Evolutionary conservation across 1,140 invertebrate species (phyloP).

Genomic region (Drosophila sulfurigaster): DNA sequence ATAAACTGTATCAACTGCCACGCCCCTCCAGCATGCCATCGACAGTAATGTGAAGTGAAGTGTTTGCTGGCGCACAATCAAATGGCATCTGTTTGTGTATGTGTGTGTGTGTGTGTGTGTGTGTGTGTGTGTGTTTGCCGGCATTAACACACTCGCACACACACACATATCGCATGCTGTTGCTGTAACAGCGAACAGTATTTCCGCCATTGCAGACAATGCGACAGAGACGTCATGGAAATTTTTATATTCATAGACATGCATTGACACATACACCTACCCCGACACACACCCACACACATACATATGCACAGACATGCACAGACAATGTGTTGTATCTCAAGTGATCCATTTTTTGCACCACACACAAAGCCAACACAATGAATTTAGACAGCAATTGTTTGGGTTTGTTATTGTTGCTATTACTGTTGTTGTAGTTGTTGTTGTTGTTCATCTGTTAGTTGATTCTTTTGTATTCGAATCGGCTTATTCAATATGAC

Average conservation of each 20-base stretch:
- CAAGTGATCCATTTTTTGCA: constrained; percentile 66
- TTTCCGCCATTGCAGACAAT: constrained; percentile 69
- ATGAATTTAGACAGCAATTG: constrained; percentile 81
- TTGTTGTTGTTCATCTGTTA: constrained; percentile 51
- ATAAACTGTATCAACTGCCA: constrained; percentile 71
- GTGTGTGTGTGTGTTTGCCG: constrained; percentile 41
- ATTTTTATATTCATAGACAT: constrained; percentile 74
- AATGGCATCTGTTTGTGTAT: constrained; percentile 54
- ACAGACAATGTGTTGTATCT: constrained; percentile 19
- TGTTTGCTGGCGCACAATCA: constrained; percentile 69
- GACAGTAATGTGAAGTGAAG: constrained; percentile 68
- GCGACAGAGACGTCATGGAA: constrained; percentile 68
- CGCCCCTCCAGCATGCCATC: constrained; percentile 23
- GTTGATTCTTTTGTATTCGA: constrained; percentile 34
- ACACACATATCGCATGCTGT: constrained; percentile 1
- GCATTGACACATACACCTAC: constrained; percentile 67
- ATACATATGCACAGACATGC: constrained; percentile 7
- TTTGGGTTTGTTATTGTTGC: constrained; percentile 60
- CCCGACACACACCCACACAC: neutral
- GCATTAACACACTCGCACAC: constrained; percentile 38
- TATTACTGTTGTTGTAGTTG: constrained; percentile 9
- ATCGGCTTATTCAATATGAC: constrained; percentile 46
- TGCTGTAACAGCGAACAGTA: constrained; percentile 34
- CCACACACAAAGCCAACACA: constrained; percentile 62
- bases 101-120: constrained; percentile 42